Evolutionary conservation across 1,140 invertebrate genomes (phyloP).

Genomic region (Papilio polyxenes): DNA sequence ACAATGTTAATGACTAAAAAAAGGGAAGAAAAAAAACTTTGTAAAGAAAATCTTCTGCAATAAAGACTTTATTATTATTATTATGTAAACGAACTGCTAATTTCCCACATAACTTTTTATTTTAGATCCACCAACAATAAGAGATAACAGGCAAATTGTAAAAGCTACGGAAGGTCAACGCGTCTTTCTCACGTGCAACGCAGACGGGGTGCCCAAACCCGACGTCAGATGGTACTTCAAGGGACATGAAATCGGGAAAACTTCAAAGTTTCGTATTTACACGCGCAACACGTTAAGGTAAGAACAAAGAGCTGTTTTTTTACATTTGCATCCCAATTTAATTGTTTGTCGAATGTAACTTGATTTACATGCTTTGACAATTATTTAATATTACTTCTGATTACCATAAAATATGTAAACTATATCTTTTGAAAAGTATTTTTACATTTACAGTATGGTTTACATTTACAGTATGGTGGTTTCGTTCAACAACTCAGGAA

Average conservation of each 20-base stretch:
- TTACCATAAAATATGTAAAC: too few species aligned
- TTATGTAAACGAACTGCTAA: too few species aligned
- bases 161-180: constrained; percentile 38
- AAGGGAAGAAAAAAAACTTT: too few species aligned
- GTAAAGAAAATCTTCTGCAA: too few species aligned
- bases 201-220: constrained; percentile 47
- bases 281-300: constrained; percentile 52
- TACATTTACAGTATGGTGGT: constrained; percentile 44
- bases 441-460: too few species aligned
- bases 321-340: too few species aligned
- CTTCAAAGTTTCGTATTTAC: constrained; percentile 44
- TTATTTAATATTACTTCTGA: too few species aligned
- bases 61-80: too few species aligned
- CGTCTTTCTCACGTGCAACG: constrained; percentile 46
- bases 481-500: constrained; percentile 38
- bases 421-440: constrained; percentile 20
- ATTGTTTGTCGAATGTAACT: too few species aligned
- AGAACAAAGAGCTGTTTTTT: neutral
- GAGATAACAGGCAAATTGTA: neutral
- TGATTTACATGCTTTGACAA: too few species aligned
- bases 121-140: constrained; percentile 51
- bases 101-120: constrained; percentile 19
- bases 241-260: constrained; percentile 31
- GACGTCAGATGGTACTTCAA: constrained; percentile 51
- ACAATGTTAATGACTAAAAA: too few species aligned